Evolutionary conservation across 1,140 invertebrate species (phyloP).

Genomic region (Trichoplusia ni): DNA sequence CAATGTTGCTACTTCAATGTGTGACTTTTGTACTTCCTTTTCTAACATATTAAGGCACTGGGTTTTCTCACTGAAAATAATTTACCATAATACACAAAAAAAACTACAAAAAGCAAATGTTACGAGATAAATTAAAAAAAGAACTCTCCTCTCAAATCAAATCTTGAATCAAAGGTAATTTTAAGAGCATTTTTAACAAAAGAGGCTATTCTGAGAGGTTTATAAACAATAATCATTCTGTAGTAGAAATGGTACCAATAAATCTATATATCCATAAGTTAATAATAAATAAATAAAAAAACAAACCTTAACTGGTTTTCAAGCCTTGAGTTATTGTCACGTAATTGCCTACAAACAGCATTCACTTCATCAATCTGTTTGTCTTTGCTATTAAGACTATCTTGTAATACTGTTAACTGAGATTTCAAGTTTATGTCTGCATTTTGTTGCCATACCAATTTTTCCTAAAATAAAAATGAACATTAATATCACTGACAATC

Average conservation of each 20-base stretch:
- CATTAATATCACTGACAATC: not conserved
- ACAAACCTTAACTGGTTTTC: constrained; percentile 81
- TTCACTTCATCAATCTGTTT: constrained; percentile 76
- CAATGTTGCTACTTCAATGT: constrained; percentile 82
- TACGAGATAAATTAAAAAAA: no score
- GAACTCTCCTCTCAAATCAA: no score
- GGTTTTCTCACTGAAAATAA: constrained; percentile 79
- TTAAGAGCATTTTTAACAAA: no score
- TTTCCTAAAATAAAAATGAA: constrained; percentile 59
- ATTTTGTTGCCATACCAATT: constrained; percentile 67
- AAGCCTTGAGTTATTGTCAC: constrained; percentile 78
- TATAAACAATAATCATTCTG: no score
- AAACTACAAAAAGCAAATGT: not conserved
- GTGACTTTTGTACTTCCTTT: constrained; percentile 83
- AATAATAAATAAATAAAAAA: constrained; percentile 12
- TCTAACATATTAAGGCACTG: constrained; percentile 82
- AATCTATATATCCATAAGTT: not conserved
- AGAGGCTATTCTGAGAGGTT: no score
- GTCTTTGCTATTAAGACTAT: constrained; percentile 79
- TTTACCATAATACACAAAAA: not conserved
- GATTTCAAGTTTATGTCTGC: constrained; percentile 66
- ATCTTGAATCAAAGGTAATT: no score
- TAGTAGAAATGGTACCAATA: no score
- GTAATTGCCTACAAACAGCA: constrained; percentile 58
- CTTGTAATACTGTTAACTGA: constrained; percentile 68